Evolutionary conservation across 2,888 invertebrate genomes (phyloP), one percentile per base, ranked within the genome.

Genomic region (Nephrocerus scutellatus): DNA sequence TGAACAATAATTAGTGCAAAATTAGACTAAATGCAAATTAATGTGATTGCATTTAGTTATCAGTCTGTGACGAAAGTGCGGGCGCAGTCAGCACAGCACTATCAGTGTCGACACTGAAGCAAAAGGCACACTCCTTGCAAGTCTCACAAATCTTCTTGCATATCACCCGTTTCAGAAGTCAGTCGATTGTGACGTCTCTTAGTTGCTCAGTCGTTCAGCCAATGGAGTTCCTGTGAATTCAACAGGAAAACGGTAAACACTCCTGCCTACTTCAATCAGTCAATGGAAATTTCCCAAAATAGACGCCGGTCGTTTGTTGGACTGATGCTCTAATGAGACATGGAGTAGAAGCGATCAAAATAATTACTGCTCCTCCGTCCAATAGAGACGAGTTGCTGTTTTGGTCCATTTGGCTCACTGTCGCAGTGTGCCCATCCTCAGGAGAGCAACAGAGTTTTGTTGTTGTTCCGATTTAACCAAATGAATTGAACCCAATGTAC

Each of bases 401-500:
- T n/a, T n/a, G n/a, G n/a, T n/a, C n/a, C n/a, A n/a, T n/a, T n/a
- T n/a, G n/a, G n/a, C n/a, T n/a, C n/a, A n/a, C n/a, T n/a, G n/a
- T n/a, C n/a, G n/a, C n/a, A n/a, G n/a, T n/a, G n/a, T n/a, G n/a
- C n/a, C n/a, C n/a, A n/a, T n/a, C n/a, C n/a, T n/a, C n/a, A n/a
- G n/a, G n/a, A n/a, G n/a, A n/a, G n/a, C n/a, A n/a, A n/a, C n/a
- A n/a, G n/a, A n/a, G n/a, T n/a, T n/a, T n/a, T n/a, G 52, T 50
- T 52, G 54, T 24, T 35, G 33, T 37, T 57, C 55, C 54, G 56
- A 59, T 60, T 60, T 54, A 55, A 54, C 49, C 60, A 60, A 61
- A 61, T 60, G 60, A 60, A 59, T 62, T 60, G 62, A 54, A 59
- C 58, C 60, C 60, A 62, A 60, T 62, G 60, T 60, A 58, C 58